Conservation (phyloP, 1,140 invertebrate species). For the Akabosia matsudoensis region DNA sequence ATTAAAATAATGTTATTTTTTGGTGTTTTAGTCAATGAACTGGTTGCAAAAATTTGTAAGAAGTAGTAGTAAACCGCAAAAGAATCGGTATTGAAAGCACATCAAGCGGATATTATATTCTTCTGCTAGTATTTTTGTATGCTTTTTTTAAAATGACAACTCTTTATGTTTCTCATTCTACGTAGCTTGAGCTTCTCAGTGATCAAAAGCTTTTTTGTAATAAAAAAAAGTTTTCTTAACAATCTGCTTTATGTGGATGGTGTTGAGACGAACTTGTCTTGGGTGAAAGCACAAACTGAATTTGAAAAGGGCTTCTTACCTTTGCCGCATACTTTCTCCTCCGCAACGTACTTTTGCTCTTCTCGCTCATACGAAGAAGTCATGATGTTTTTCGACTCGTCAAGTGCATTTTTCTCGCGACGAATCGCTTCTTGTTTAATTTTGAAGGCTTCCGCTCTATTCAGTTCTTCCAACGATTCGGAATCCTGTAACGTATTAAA, state of each 20-base stretch:
- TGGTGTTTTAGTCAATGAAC: background rate
- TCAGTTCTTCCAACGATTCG: constrained; percentile 61
- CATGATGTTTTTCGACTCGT: constrained; percentile 41
- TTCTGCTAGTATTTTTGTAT: background rate
- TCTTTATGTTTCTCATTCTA: constrained; percentile 26
- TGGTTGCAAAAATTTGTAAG: background rate
- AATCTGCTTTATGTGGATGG: background rate
- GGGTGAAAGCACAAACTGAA: background rate
- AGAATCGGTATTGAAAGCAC: background rate
- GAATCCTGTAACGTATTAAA: constrained; percentile 61
- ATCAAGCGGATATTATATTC: constrained; percentile 3
- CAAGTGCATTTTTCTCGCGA: constrained; percentile 38
- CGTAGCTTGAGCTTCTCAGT: constrained; percentile 36
- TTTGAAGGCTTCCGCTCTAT: constrained; percentile 42
- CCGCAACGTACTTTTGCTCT: constrained; percentile 55
- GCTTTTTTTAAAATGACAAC: background rate
- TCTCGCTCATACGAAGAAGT: constrained; percentile 53
- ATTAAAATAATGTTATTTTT: constrained; percentile 1
- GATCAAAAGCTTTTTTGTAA: no score
- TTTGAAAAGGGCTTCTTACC: constrained; percentile 30
- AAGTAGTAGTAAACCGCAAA: background rate
- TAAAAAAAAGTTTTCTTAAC: constrained; percentile 25
- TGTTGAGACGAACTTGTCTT: background rate
- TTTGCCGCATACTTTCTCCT: constrained; percentile 48
- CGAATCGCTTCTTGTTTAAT: constrained; percentile 30